Evolutionary conservation across 2,113 vertebrate genomes (phyloP).

Genomic region (Rutilus rutilus): DNA sequence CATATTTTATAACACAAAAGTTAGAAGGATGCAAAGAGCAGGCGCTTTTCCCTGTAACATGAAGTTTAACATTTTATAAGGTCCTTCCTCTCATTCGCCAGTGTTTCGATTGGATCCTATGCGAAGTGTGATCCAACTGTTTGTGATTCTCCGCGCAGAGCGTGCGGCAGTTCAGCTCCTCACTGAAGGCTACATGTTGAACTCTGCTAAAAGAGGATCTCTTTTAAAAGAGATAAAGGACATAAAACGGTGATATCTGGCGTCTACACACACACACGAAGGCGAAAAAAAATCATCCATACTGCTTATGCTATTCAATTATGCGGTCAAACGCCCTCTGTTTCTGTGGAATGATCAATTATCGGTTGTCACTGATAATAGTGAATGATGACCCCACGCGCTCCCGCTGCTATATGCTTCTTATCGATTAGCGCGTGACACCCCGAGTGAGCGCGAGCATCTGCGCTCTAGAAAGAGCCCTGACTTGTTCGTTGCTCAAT

Average conservation of each 20-base stretch:
- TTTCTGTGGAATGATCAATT: slow-evolving; percentile 83
- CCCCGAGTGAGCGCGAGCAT: slow-evolving; percentile 40
- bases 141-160: slow-evolving; percentile 70
- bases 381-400: slow-evolving; percentile 71
- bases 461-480: slow-evolving; percentile 36
- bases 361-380: slow-evolving; percentile 81
- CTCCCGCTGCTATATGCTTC: slow-evolving; percentile 56
- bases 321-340: slow-evolving; percentile 76
- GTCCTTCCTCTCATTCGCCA: background rate
- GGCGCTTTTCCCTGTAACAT: background rate
- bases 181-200: slow-evolving; percentile 72
- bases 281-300: slow-evolving; percentile 54
- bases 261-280: slow-evolving; percentile 42
- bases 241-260: slow-evolving; percentile 55
- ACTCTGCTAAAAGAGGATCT: slow-evolving; percentile 62
- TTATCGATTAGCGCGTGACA: slow-evolving; percentile 65
- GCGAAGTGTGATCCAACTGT: slow-evolving; percentile 48
- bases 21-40: background rate
- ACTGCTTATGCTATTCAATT: slow-evolving; percentile 78
- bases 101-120: background rate
- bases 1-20: background rate
- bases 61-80: slow-evolving; percentile 23
- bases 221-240: slow-evolving; percentile 53
- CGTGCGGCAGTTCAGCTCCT: slow-evolving; percentile 56
- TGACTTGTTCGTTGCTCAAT: slow-evolving; percentile 22